phyloP scores from a whole-genome alignment of 2,888 invertebrate genomes.

The Drosophila glabriapex region DNA sequence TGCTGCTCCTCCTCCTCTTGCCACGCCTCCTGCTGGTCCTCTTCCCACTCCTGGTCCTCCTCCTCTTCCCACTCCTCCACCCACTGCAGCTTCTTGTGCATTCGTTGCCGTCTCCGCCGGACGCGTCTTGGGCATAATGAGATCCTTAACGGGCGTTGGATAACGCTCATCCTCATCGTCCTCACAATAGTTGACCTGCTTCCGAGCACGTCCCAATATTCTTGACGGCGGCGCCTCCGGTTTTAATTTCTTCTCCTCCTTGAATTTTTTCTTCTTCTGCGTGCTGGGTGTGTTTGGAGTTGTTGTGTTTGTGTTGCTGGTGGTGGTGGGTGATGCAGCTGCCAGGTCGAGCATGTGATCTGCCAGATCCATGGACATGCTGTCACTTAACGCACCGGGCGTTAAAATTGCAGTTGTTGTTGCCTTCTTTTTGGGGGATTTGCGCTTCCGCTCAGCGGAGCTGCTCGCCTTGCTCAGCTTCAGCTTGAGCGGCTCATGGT shows the following conservation, averaged over 20 bases:
- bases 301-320: constrained; percentile 5
- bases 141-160: constrained; percentile 82
- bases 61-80: neutral
- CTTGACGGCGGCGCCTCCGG: constrained; percentile 84
- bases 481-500: constrained; percentile 81
- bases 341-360: constrained; percentile 28
- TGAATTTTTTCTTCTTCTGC: constrained; percentile 79
- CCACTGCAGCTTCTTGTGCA: constrained; percentile 23
- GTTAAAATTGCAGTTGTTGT: constrained; percentile 46
- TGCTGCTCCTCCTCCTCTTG: constrained; percentile 5
- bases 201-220: constrained; percentile 86
- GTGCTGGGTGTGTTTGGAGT: constrained; percentile 37
- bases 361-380: constrained; percentile 41
- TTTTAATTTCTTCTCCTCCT: constrained; percentile 83
- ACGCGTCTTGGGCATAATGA: constrained; percentile 85
- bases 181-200: constrained; percentile 89
- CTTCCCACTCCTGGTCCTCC: constrained; percentile 4
- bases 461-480: constrained; percentile 81
- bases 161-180: constrained; percentile 85
- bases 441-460: constrained; percentile 84
- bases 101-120: constrained; percentile 31
- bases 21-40: constrained; percentile 9
- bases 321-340: constrained; percentile 50
- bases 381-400: constrained; percentile 67
- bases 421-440: constrained; percentile 72